Conservation (phyloP, 2,113 vertebrate species). For the Mixornis gularis region DNA sequence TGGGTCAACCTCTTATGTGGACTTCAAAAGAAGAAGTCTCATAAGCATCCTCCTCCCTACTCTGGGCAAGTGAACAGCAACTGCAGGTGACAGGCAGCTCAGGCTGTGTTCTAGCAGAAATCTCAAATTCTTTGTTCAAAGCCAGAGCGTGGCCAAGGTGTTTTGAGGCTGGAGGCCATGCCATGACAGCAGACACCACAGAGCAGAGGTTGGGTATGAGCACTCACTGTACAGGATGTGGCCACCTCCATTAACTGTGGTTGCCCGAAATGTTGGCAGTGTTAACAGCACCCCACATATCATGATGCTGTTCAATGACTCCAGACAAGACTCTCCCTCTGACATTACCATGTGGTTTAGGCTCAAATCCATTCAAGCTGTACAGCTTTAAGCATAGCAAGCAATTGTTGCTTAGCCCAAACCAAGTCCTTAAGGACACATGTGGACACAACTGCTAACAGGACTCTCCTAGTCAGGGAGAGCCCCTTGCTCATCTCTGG, state of each 20-base stretch:
- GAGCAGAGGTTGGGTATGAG: neutral
- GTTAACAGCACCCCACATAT: neutral
- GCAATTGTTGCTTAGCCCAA: neutral
- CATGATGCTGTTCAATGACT: neutral
- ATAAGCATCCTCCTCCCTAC: neutral
- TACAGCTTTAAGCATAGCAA: neutral
- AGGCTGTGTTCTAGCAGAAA: neutral
- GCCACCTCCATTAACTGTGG: neutral
- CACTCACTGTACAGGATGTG: fast-evolving
- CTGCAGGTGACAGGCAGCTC: neutral
- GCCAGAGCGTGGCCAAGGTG: neutral
- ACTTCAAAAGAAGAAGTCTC: neutral
- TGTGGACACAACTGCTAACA: neutral
- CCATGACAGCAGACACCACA: fast-evolving
- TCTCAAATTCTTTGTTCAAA: neutral
- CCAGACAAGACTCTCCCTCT: neutral
- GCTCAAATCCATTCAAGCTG: neutral
- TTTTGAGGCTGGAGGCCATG: neutral
- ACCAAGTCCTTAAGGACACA: fast-evolving
- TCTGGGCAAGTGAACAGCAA: neutral
- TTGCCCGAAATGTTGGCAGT: neutral
- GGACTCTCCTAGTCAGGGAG: neutral
- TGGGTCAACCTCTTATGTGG: neutral
- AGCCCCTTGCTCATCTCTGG: neutral
- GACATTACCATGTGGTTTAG: neutral